Evolutionary conservation across 2,797 vertebrate species (phyloP), one percentile per base, ranked within the genome.

Genomic region (Danio choprae): DNA sequence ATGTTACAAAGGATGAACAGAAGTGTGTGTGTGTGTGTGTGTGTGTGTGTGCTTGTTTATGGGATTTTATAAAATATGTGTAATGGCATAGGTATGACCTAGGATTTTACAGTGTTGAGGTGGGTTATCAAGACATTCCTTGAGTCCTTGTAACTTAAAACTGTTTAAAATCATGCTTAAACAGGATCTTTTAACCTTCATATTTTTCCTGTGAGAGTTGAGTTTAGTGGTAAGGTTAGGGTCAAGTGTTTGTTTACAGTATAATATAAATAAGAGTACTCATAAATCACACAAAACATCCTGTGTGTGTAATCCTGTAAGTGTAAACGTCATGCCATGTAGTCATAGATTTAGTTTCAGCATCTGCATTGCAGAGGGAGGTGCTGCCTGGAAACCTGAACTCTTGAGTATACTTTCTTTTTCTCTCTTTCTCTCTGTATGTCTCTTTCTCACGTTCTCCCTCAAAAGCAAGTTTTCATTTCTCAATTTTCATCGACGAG

Each of bases 281-380:
- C 29, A 29, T 29, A 29, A 29, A 29, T 29, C 29, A 29, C 29
- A 29, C 29, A 1, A 1, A 29, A n/a, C 29, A 29, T 3, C 3
- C 29, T 53, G n/a, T 50, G 2, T 64, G 44, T 74, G 43, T 11
- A 8, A 2, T 68, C 16, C 6, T 53, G 15, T 67, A 18, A 72
- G 68, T 41, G 48, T 60, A 15, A 68, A 74, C 64, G 74, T 79
- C 43, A n/a, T 82, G 75, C 5, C 67, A 77, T 80, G 55, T 83
- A 72, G 77, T 53, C 73, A 62, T 83, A 86, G 85, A 83, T 91
- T 85, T 89, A 79, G 85, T 92, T 91, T 88, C 88, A 90, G 87
- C 80, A 87, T 82, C 88, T 91, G 87, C 90, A 91, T 81, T 92
- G 90, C 89, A 91, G 90, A 88, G 87, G 86, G 83, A 80, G 87